Base-by-base conservation (phyloP, 2,797 vertebrate species). In the Pseudochromis fuscus region DNA sequence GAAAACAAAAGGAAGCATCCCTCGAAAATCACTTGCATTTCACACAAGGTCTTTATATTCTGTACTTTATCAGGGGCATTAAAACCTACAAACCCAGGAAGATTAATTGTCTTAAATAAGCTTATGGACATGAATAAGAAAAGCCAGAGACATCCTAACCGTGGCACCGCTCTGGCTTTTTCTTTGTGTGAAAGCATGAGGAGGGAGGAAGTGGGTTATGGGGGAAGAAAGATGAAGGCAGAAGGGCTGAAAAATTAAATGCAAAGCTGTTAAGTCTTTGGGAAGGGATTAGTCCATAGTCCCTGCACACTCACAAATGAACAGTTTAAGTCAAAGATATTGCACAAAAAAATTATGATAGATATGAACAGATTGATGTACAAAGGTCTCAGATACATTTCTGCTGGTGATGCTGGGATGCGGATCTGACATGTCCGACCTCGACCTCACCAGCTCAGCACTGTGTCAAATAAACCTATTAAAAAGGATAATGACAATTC, bases 231-330 rank as follows among this genome's bases (percentile, higher is more conserved):
- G 71, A 82, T 61, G 72, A 67, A 71, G 71, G 67, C 67, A 78
- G 74, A 84, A 38, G 50, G 68, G 75, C 64, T 82, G 80, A 86
- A 81, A 84, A 87, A 71, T 87, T 13, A 40, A 88, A 92, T 85
- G 88, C 76, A 88, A 91, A 91, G 85, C 88, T 85, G 69, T 45
- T 67, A 61, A 55, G 74, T 89, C 79, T 89, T 82, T 77, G 83
- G 45, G 53, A 77, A 38, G 56, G 84, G 90, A 88, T 93, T 90
- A 82, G 63, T 80, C 75, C 45, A 28, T 57, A 45, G 67, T 76
- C 63, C 24, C 49, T 35, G 35, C 81, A 70, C 66, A 35, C 53
- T 66, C 30, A 58, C 76, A 81, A 63, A 75, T 79, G 71, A 85
- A 81, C 52, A 1, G 48, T 82, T 73, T 69, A 83, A 77, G 23